Evolutionary conservation across 2,797 vertebrate species (phyloP).

Genomic region (Florisuga fusca): DNA sequence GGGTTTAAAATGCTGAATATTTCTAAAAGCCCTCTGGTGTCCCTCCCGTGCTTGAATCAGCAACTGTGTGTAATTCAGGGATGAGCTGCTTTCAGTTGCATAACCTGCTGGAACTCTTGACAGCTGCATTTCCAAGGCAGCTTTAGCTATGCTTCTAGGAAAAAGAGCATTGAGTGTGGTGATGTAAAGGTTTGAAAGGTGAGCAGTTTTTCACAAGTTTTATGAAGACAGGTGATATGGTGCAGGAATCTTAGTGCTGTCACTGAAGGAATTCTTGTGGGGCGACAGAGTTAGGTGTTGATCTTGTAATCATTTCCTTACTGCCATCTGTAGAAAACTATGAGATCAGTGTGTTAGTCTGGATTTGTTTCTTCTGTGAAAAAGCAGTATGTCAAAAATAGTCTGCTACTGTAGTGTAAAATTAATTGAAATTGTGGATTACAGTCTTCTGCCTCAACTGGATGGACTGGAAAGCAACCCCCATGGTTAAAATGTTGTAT

Average conservation of each 20-base stretch:
- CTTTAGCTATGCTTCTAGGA: not conserved
- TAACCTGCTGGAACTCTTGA: not conserved
- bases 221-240: not conserved
- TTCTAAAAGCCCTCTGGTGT: slow-evolving; percentile 1
- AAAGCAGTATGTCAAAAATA: not conserved
- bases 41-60: slow-evolving; percentile 2
- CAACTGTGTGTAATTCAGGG: not conserved
- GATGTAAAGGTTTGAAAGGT: not conserved
- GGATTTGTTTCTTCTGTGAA: not conserved
- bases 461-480: not conserved
- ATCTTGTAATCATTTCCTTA: not conserved
- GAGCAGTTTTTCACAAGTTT: not conserved
- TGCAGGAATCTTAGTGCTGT: not conserved
- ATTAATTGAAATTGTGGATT: not conserved
- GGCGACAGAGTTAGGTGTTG: not conserved
- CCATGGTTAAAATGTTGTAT: not conserved
- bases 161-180: not conserved
- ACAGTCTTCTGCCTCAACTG: not conserved
- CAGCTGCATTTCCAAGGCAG: not conserved
- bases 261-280: not conserved
- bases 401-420: not conserved
- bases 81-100: not conserved
- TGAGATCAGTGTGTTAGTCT: not conserved
- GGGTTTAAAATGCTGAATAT: slow-evolving; percentile 17
- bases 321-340: not conserved